phyloP scores from a whole-genome alignment of 2,888 invertebrate genomes.

The Sceliomorpha sp. region DNA sequence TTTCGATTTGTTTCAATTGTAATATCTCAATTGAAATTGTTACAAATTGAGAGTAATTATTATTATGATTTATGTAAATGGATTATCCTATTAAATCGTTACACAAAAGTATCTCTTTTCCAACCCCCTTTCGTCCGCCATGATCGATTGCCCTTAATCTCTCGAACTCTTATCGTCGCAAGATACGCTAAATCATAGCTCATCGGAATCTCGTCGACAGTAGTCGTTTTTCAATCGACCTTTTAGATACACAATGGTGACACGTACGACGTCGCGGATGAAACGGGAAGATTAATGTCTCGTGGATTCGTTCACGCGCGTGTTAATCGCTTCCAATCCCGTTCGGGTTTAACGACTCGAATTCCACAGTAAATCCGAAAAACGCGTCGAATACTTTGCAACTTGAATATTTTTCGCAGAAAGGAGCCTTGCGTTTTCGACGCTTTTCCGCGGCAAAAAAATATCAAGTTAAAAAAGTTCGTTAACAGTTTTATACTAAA shows the following conservation, averaged over 20 bases:
- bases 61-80: constrained; percentile 3
- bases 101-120: constrained; percentile 42
- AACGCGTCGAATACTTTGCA: not conserved
- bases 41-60: too few relatives aligned
- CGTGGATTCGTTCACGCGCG: constrained; percentile 69
- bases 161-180: constrained; percentile 54
- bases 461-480: too few relatives aligned
- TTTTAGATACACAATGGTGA: constrained; percentile 54
- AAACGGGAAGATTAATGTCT: constrained; percentile 72
- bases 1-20: too few relatives aligned
- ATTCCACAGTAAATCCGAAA: constrained; percentile 6
- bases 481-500: too few relatives aligned
- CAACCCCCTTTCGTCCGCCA: constrained; percentile 26
- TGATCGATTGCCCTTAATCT: constrained; percentile 60
- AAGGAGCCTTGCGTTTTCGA: too few relatives aligned
- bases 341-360: constrained; percentile 26
- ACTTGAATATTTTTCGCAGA: not conserved
- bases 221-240: constrained; percentile 58
- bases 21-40: too few relatives aligned
- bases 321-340: constrained; percentile 72
- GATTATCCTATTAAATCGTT: constrained; percentile 27
- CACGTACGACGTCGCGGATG: constrained; percentile 59
- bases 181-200: constrained; percentile 59
- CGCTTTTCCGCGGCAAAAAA: constrained; percentile 7
- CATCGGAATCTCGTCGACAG: constrained; percentile 48